Conservation (phyloP, 2,888 invertebrate species). For the Dasysyrphus albostriatus region DNA sequence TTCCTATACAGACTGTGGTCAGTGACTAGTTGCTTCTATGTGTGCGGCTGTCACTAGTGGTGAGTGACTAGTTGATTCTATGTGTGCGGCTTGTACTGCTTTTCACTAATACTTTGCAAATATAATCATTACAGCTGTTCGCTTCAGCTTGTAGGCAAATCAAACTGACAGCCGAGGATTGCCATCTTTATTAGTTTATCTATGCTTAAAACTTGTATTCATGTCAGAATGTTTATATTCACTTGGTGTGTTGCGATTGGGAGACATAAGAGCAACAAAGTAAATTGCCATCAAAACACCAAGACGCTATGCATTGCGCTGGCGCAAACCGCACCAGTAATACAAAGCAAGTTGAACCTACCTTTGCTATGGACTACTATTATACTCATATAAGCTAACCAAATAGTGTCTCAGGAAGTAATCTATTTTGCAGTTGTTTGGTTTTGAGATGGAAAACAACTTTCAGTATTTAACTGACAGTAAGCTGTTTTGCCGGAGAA, state of each 20-base stretch:
- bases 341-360: background rate
- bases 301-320: background rate
- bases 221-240: slow-evolving; percentile 57
- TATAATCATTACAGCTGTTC: too few species aligned
- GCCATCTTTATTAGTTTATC: too few species aligned
- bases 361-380: background rate
- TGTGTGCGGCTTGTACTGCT: too few species aligned
- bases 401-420: slow-evolving; percentile 61
- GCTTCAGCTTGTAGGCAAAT: too few species aligned
- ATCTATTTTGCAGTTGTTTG: slow-evolving; percentile 58
- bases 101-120: too few species aligned
- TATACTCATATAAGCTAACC: slow-evolving; percentile 23
- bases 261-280: slow-evolving; percentile 7
- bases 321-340: background rate
- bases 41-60: too few species aligned
- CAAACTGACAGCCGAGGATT: too few species aligned
- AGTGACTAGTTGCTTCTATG: too few species aligned
- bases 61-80: too few species aligned
- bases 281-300: slow-evolving; percentile 7
- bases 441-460: slow-evolving; percentile 59
- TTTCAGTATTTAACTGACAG: slow-evolving; percentile 45
- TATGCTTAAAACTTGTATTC: slow-evolving; percentile 33
- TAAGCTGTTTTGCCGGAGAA: background rate
- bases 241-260: slow-evolving; percentile 1
- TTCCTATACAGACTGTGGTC: too few species aligned